Evolutionary conservation across 2,113 vertebrate species (phyloP), one percentile per base, ranked within the genome.

Genomic region (Ophthalmolycus amberensis): DNA sequence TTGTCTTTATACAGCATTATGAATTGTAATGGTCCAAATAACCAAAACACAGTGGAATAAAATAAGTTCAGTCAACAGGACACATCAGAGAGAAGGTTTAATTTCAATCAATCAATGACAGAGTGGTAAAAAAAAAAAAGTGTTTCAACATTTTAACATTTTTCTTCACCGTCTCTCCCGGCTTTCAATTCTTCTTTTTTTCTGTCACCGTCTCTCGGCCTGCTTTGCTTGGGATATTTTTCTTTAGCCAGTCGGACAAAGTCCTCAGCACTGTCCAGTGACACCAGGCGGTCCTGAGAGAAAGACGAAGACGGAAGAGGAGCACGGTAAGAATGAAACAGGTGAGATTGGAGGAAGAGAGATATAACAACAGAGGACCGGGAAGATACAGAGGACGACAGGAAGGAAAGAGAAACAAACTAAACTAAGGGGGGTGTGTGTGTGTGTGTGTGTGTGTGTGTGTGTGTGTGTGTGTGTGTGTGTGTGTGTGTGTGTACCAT

Each of bases 261-360:
- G 46, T 99, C 97, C 3, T 98, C 97, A 0, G 97, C 96, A 0
- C 97, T 97, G 27, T 99, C 97, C 16, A 99, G 94, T 32, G 96
- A 95, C 71, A 98, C 95, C 63, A 98, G 95, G 18, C 96, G 95
- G 71, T 98, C 97, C 97, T 99, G 66, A 62, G 29, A 37, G 40
- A 9, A n/a, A 78, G 68, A 42, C 3, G 44, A 22, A 62, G 37
- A 20, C 20, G n/a, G 58, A 25, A 25, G 50, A 52, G 50, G 50
- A 38, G 25, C 52, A n/a, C 10, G 1, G 68, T 3, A 11, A 34
- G n/a, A 40, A 37, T 50, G 22, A 64, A 38, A 64, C 9, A 46
- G 11, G 8, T 2, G 11, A 46, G 11, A 15, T 5, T 5, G 18
- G 42, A 59, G 40, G 3, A 46, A 25, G 44, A 44, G 12, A 44